phyloP scores from a whole-genome alignment of 2,888 invertebrate species.

The Parnassius smintheus region DNA sequence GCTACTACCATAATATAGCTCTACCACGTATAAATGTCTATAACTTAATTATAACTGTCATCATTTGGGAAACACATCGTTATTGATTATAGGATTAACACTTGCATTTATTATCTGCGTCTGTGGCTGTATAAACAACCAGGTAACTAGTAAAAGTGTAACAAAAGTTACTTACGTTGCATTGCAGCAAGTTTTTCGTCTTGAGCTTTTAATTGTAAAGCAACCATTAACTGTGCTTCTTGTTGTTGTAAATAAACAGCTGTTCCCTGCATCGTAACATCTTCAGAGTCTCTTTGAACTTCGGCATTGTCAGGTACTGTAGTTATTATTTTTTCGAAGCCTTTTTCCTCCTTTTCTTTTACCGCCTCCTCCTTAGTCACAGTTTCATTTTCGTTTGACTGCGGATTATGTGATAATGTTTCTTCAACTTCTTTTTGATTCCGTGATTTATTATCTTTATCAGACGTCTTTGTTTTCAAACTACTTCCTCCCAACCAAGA shows the following conservation, averaged over 20 bases:
- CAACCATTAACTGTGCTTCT: slow-evolving; percentile 82
- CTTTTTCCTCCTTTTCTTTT: slow-evolving; percentile 28
- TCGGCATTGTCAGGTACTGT: slow-evolving; percentile 32
- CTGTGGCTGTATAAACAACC: no score
- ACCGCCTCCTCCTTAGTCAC: slow-evolving; percentile 1
- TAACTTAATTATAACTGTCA: no score
- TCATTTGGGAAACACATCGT: no score
- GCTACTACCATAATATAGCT: no score
- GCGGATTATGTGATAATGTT: slow-evolving; percentile 33
- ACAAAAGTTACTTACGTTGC: slow-evolving; percentile 58
- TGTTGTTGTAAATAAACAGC: slow-evolving; percentile 82
- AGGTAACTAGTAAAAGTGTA: background rate
- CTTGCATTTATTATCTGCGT: no score
- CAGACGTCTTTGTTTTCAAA: slow-evolving; percentile 52
- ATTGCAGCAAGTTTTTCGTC: slow-evolving; percentile 81
- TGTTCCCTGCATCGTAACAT: slow-evolving; percentile 78
- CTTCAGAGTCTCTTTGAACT: slow-evolving; percentile 52
- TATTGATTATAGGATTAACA: no score
- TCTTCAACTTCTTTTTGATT: slow-evolving; percentile 29
- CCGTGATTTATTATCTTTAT: slow-evolving; percentile 36
- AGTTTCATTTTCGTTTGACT: slow-evolving; percentile 24
- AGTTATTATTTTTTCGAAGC: slow-evolving; percentile 30
- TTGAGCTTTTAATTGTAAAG: slow-evolving; percentile 83
- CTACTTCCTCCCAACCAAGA: slow-evolving; percentile 61
- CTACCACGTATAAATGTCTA: no score